Evolutionary conservation across 2,113 vertebrate genomes (phyloP).

Genomic region (Mus spicilegus): DNA sequence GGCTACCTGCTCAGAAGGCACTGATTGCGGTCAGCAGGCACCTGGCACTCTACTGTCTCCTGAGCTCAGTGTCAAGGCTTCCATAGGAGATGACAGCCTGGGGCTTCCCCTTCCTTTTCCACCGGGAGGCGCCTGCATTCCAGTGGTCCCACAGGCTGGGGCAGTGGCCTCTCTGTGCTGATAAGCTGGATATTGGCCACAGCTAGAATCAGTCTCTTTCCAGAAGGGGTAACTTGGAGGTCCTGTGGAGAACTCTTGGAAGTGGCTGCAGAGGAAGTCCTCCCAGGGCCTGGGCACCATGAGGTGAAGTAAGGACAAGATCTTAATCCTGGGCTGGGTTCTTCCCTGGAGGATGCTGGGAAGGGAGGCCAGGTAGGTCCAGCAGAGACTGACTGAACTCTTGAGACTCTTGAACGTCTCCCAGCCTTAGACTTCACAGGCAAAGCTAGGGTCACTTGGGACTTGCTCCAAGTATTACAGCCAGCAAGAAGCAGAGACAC

Average conservation of each 20-base stretch:
- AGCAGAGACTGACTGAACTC: background rate
- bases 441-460: background rate
- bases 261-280: constrained; percentile 40
- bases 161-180: background rate
- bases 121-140: constrained; percentile 56
- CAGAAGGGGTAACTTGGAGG: constrained; percentile 63
- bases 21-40: constrained; percentile 15
- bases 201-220: constrained; percentile 57
- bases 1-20: background rate
- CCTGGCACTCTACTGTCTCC: background rate
- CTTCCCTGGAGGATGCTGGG: background rate
- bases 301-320: constrained; percentile 62
- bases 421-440: background rate
- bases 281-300: constrained; percentile 11
- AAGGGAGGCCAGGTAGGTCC: background rate
- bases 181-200: constrained; percentile 61
- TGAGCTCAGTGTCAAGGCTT: background rate
- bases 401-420: background rate
- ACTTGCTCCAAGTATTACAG: background rate
- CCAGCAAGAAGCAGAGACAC: background rate
- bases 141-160: constrained; percentile 51
- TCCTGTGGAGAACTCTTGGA: constrained; percentile 45
- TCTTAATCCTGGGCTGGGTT: background rate
- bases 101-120: background rate
- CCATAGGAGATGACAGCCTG: background rate